Percentiles rank a stretch among this genome's conserved stretches.
These are phyloP conservation scores for Caenorhabditis sp. DNA, from an alignment of 2,888 invertebrate species.

Conservation along the genomic window DNA sequence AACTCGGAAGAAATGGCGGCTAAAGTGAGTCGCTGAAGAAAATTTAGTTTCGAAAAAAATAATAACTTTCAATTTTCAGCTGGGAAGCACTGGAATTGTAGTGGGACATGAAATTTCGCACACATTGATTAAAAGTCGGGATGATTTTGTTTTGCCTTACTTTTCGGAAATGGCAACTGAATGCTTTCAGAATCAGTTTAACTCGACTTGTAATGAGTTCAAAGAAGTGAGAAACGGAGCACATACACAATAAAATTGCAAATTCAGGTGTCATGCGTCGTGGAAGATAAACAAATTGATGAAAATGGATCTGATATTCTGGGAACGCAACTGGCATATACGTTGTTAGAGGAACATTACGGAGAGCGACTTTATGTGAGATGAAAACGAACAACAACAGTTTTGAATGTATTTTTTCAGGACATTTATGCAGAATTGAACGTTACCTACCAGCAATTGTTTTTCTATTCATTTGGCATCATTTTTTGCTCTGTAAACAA, in stretches of 20 bases:
- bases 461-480: conserved; percentile 6
- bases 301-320: conserved; percentile 4
- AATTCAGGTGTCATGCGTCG: background rate
- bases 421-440: background rate
- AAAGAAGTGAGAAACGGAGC: no score
- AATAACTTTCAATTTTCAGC: no score
- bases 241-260: no score
- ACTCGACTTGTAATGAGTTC: background rate
- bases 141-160: background rate
- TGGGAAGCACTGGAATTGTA: background rate
- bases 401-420: background rate
- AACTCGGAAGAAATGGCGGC: background rate
- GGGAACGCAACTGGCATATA: background rate
- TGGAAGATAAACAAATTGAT: background rate
- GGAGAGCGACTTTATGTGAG: background rate
- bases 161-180: background rate
- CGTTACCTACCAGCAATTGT: background rate
- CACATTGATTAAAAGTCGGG: background rate
- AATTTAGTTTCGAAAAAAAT: no score
- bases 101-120: conserved; percentile 2
- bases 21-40: background rate
- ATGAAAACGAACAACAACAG: background rate
- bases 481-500: no score
- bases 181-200: background rate
- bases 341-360: background rate